Evolutionary conservation across 1,140 invertebrate genomes (phyloP).

Genomic region (Nephila pilipes): DNA sequence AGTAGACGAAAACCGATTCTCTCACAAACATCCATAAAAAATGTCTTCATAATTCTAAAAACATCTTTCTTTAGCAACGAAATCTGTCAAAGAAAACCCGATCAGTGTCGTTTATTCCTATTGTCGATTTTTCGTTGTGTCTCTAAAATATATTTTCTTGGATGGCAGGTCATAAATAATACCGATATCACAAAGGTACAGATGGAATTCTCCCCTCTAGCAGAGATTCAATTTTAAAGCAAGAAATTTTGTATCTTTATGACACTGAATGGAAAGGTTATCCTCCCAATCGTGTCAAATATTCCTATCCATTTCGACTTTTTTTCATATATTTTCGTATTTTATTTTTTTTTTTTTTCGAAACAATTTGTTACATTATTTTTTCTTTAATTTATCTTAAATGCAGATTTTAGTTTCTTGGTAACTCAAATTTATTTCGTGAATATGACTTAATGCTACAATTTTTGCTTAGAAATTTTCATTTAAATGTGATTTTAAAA

Average conservation of each 20-base stretch:
- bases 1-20: not conserved
- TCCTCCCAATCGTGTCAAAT: not conserved
- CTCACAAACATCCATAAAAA: conserved; percentile 11
- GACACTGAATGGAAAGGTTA: not conserved
- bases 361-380: not conserved
- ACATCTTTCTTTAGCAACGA: not conserved
- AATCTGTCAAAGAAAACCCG: conserved; percentile 11
- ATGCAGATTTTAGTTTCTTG: not conserved
- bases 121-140: conserved; percentile 15
- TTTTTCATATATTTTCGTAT: no score
- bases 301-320: not conserved
- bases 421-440: no score
- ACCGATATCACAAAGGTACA: conserved; percentile 15
- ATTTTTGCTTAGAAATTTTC: no score
- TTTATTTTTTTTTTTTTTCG: not conserved
- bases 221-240: conserved; percentile 11
- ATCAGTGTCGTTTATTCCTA: conserved; percentile 31
- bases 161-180: conserved; percentile 22
- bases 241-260: not conserved
- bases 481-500: no score
- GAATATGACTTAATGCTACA: no score
- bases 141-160: conserved; percentile 13
- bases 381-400: not conserved
- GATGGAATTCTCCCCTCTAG: not conserved
- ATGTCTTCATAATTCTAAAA: conserved; percentile 3